Percentiles rank a stretch among this genome's conserved stretches.
Evolutionary conservation across 2,888 invertebrate species (phyloP).

Genomic region (Mayetiola destructor): DNA sequence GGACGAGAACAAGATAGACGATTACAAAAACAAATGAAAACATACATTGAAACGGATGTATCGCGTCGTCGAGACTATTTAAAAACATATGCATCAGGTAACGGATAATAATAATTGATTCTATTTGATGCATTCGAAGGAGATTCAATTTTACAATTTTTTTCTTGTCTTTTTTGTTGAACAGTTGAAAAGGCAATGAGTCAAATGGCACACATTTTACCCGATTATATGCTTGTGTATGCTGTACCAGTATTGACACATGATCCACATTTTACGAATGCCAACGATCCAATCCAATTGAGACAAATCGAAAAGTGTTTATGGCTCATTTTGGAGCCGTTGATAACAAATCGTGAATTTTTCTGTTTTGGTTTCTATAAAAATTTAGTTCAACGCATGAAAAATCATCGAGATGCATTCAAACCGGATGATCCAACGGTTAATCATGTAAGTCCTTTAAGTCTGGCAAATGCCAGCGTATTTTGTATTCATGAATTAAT

Average conservation of each 20-base stretch:
- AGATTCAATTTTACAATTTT: conserved; percentile 9
- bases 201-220: conserved; percentile 76
- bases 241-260: conserved; percentile 93
- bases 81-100: conserved; percentile 55
- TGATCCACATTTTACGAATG: conserved; percentile 66
- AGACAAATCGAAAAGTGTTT: conserved; percentile 72
- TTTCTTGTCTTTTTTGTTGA: no score
- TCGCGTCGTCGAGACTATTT: conserved; percentile 83
- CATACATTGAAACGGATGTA: conserved; percentile 79
- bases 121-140: no score
- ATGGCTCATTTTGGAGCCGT: conserved; percentile 87
- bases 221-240: conserved; percentile 94
- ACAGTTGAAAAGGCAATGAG: conserved; percentile 54
- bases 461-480: conserved; percentile 13
- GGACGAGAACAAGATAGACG: conserved; percentile 67
- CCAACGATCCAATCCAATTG: conserved; percentile 60
- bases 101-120: no score
- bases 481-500: conserved; percentile 16
- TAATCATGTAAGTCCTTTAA: conserved; percentile 55
- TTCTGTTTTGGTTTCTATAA: conserved; percentile 93
- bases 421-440: conserved; percentile 66
- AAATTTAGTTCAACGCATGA: conserved; percentile 84
- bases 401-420: conserved; percentile 81
- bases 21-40: conserved; percentile 42
- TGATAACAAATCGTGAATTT: conserved; percentile 84